Percentiles rank a stretch among this genome's conserved stretches.
These are phyloP conservation scores for Poeciliopsis turneri DNA, from an alignment of 2,797 vertebrate species.

Conservation along the genomic window DNA sequence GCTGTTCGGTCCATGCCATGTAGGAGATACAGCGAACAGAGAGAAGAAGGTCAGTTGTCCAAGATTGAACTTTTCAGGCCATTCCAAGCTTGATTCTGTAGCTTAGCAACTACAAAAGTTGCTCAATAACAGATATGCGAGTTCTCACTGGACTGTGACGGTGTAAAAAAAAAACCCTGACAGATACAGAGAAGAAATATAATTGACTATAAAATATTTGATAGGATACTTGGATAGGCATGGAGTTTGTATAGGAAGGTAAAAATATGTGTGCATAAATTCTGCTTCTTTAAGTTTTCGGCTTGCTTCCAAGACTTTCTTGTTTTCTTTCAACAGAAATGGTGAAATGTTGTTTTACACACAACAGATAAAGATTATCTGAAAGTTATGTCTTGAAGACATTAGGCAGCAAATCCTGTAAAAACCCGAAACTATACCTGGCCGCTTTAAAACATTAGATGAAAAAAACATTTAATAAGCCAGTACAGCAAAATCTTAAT, in stretches of 20 bases:
- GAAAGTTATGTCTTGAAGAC: not conserved
- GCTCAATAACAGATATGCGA: not conserved
- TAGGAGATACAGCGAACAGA: not conserved
- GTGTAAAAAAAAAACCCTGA: not conserved
- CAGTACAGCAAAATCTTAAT: not conserved
- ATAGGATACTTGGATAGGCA: not conserved
- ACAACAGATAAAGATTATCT: not conserved
- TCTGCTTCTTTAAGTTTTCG: not conserved
- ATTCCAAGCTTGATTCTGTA: not conserved
- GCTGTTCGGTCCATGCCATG: not conserved
- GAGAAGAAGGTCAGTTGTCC: not conserved
- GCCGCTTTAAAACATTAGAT: not conserved
- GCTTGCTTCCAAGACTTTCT: not conserved
- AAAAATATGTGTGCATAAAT: not conserved
- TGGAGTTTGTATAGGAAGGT: not conserved
- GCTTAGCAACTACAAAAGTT: not conserved
- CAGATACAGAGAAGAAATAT: not conserved
- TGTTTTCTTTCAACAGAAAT: not conserved
- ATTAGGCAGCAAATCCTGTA: not conserved
- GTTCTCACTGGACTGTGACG: not conserved
- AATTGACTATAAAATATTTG: not conserved
- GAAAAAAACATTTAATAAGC: not conserved
- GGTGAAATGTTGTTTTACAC: not conserved
- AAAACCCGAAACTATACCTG: not conserved
- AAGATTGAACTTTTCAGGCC: not conserved